Conservation (phyloP, 2,888 invertebrate genomes). For the Lamproptera curius region DNA sequence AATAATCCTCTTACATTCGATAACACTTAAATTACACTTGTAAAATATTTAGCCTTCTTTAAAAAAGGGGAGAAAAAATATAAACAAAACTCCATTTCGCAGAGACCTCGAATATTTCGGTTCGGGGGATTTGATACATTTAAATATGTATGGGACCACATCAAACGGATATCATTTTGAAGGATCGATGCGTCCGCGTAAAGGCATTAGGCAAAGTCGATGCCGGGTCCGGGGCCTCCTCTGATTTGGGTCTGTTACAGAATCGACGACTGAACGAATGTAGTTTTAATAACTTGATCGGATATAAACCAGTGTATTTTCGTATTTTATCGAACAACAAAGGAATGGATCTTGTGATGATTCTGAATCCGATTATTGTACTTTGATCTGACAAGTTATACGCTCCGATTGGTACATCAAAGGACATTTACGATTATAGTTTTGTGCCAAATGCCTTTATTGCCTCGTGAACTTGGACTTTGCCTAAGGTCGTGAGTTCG, state of each 20-base stretch:
- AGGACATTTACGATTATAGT: too few species aligned
- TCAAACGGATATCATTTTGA: slow-evolving; percentile 38
- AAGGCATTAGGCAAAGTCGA: slow-evolving; percentile 25
- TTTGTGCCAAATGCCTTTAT: too few species aligned
- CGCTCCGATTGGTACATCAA: too few species aligned
- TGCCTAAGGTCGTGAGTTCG: too few species aligned
- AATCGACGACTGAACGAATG: too few species aligned
- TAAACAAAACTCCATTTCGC: slow-evolving; percentile 24
- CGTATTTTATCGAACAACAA: too few species aligned
- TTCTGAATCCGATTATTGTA: too few species aligned
- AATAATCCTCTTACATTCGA: slow-evolving; percentile 14
- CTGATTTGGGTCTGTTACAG: slow-evolving; percentile 23
- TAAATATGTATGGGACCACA: slow-evolving; percentile 49
- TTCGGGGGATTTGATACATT: slow-evolving; percentile 38
- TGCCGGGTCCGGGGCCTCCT: slow-evolving; percentile 20
- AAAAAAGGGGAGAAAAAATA: slow-evolving; percentile 18
- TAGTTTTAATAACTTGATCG: too few species aligned
- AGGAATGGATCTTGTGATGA: too few species aligned
- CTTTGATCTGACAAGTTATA: too few species aligned
- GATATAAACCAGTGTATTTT: too few species aligned
- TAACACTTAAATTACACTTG: slow-evolving; percentile 16
- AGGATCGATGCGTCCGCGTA: slow-evolving; percentile 25
- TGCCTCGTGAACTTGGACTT: too few species aligned
- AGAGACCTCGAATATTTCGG: slow-evolving; percentile 24
- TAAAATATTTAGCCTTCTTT: slow-evolving; percentile 14